Conservation (phyloP, 2,888 invertebrate genomes). For the Cerastis leucographa region DNA sequence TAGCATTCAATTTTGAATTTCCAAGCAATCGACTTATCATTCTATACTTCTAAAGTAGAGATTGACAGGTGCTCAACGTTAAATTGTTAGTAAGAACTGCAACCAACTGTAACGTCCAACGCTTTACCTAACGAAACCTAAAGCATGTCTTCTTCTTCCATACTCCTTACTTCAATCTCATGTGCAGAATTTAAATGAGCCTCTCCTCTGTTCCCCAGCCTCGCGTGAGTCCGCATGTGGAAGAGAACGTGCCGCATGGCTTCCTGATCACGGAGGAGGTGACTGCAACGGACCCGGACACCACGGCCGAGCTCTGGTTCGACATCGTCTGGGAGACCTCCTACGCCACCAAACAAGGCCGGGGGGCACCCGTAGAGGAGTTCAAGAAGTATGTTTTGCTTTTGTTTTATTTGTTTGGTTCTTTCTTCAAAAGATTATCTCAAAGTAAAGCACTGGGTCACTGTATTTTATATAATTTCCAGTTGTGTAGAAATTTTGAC, state of each 20-base stretch:
- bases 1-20: neutral
- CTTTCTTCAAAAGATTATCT: neutral
- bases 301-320: constrained; percentile 89
- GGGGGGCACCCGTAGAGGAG: constrained; percentile 75
- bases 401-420: neutral
- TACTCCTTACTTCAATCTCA: neutral
- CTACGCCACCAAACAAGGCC: constrained; percentile 91
- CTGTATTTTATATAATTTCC: constrained; percentile 30
- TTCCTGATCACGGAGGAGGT: constrained; percentile 84
- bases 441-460: neutral
- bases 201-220: constrained; percentile 78
- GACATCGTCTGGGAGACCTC: constrained; percentile 91
- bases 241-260: constrained; percentile 89
- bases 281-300: constrained; percentile 91
- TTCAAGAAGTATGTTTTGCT: constrained; percentile 75
- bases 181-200: neutral
- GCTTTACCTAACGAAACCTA: too few relatives aligned
- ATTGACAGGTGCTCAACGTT: too few relatives aligned
- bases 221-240: constrained; percentile 84
- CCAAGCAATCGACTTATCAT: neutral
- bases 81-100: too few relatives aligned
- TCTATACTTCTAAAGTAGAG: neutral
- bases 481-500: constrained; percentile 87
- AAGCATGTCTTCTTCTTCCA: neutral
- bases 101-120: too few relatives aligned